phyloP scores from a whole-genome alignment of 2,888 invertebrate genomes.

The Agrilus cyanescens region DNA sequence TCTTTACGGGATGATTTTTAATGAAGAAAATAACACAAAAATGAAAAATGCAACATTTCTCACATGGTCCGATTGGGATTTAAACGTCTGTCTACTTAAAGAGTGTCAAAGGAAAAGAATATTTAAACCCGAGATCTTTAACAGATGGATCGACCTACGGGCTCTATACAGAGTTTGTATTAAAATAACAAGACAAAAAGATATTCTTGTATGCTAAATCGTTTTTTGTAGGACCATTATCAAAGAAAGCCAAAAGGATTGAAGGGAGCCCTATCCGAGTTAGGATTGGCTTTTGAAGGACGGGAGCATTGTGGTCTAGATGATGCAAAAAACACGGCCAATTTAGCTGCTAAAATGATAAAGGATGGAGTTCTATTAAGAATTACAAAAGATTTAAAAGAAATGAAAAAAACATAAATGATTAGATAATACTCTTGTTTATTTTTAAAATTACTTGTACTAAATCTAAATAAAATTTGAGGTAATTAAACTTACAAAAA shows the following conservation, averaged over 20 bases:
- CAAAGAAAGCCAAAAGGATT: constrained; percentile 40
- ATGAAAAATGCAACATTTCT: constrained; percentile 38
- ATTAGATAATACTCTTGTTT: not conserved
- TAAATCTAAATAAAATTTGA: constrained; percentile 1
- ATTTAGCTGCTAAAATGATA: constrained; percentile 43
- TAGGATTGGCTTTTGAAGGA: constrained; percentile 47
- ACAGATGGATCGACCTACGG: constrained; percentile 47
- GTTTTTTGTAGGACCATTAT: constrained; percentile 38
- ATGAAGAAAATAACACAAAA: constrained; percentile 8
- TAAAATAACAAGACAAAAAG: not conserved
- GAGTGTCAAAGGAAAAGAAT: constrained; percentile 48
- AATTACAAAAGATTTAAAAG: constrained; percentile 29
- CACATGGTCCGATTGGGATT: constrained; percentile 55
- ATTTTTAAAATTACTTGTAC: constrained; percentile 2
- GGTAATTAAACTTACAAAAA: constrained; percentile 22
- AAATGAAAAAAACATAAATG: not conserved
- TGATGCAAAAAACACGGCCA: constrained; percentile 50
- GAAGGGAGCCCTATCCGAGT: constrained; percentile 42
- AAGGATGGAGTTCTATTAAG: constrained; percentile 42
- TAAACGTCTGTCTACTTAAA: constrained; percentile 44
- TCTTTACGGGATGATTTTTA: constrained; percentile 35
- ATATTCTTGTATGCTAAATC: not conserved
- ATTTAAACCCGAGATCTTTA: constrained; percentile 39
- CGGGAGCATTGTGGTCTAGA: constrained; percentile 48
- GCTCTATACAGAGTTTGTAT: constrained; percentile 36